Evolutionary conservation across 2,888 invertebrate species (phyloP).

Genomic region (Bimastos eiseni): DNA sequence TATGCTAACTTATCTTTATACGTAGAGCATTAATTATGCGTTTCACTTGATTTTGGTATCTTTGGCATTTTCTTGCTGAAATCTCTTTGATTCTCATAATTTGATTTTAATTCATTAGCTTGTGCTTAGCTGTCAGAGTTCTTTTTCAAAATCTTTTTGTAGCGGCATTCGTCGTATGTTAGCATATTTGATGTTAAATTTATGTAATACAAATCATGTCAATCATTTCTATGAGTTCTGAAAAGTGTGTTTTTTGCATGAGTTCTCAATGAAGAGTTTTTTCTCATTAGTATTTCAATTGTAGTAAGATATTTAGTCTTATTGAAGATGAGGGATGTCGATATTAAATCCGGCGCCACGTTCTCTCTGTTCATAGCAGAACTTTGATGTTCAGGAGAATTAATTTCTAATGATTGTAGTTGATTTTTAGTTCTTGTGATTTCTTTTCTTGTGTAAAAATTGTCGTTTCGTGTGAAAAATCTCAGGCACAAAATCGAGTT

Average conservation of each 20-base stretch:
- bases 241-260: neutral
- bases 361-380: neutral
- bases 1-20: neutral
- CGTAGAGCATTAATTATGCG: neutral
- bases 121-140: neutral
- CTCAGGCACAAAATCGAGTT: neutral
- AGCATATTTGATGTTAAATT: too few relatives aligned
- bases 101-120: too few relatives aligned
- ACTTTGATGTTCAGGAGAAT: neutral
- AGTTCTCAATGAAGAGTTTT: neutral
- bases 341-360: neutral
- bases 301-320: neutral
- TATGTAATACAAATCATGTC: neutral
- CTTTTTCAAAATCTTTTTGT: neutral
- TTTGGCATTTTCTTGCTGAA: neutral
- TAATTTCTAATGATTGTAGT: neutral
- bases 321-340: neutral
- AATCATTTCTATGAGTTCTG: neutral
- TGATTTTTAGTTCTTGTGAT: neutral
- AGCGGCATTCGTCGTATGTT: neutral
- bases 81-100: neutral
- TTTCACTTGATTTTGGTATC: neutral
- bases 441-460: neutral
- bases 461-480: neutral
- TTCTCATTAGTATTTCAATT: neutral